Evolutionary conservation across 2,113 vertebrate species (phyloP), one percentile per base, ranked within the genome.

Genomic region (Corvus hawaiiensis): DNA sequence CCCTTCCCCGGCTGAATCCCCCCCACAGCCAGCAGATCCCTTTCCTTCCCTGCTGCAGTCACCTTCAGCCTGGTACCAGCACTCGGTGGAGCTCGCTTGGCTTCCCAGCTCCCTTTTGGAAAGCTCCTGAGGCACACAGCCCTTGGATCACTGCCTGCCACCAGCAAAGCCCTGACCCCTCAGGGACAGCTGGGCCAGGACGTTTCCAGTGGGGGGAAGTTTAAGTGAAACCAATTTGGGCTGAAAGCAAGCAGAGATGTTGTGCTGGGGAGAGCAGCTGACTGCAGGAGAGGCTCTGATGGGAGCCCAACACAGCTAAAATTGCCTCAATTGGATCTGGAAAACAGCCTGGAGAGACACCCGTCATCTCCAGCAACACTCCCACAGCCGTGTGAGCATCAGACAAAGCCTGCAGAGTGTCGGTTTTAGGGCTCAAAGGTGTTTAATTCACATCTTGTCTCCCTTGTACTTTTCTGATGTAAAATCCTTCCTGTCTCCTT

Each of bases 311-410:
- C 37, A 22, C 28, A 44, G 46, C 46, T 35, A 35, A 72, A 62
- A 83, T 23, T 41, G 63, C 82, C 67, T 71, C 6, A 2, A 7
- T 0, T 16, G 51, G 59, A 69, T 33, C 27, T 19, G 4, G 75
- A 73, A 69, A 76, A 26, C 41, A 94, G 81, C 62, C 59, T 67
- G 48, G 56, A 84, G 54, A 93, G 68, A 37, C 69, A 84, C 54
- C 68, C 20, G 2, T 39, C 84, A 56, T 9, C 84, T 48, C 33
- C 37, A 5, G 84, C 83, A 86, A 19, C 88, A 58, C 55, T 78
- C 81, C 58, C 64, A 61, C 82, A 52, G 1, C 30, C 6, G 0
- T 4, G 63, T 41, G 9, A 16, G 44, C 81, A 48, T 13, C 11
- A 21, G 86, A 54, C 32, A 48, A 79, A 91, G 68, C 64, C 82